A percentile compares a stretch with the other conserved stretches of the same genome.
These are phyloP conservation scores for Parapristionchus giblindavisi DNA, from an alignment of 2,888 invertebrate genomes.

Conservation along the genomic window DNA sequence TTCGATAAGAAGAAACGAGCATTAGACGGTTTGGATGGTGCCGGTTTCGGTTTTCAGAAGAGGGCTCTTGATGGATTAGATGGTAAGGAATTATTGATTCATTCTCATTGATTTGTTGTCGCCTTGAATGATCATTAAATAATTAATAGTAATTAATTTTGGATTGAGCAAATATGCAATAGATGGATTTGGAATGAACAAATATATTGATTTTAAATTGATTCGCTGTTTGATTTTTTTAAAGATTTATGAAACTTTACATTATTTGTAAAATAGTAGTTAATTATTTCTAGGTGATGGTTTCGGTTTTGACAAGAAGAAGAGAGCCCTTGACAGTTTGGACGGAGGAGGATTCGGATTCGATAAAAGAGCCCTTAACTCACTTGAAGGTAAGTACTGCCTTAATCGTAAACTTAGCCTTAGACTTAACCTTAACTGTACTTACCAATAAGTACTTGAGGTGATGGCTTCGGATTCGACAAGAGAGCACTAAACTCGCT, in stretches of 20 bases:
- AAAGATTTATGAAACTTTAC: no score
- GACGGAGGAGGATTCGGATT: constrained; percentile 32
- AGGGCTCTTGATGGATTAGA: constrained; percentile 21
- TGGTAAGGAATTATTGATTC: neutral
- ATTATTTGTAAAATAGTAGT: no score
- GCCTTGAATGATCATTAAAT: no score
- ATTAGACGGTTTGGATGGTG: constrained; percentile 17
- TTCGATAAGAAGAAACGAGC: constrained; percentile 36
- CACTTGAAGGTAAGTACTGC: constrained; percentile 1
- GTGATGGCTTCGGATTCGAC: constrained; percentile 31
- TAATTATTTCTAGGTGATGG: constrained; percentile 14
- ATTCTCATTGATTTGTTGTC: neutral
- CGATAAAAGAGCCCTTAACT: constrained; percentile 23
- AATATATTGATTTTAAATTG: no score
- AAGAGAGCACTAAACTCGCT: constrained; percentile 26
- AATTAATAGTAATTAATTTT: no score
- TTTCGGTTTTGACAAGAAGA: constrained; percentile 22
- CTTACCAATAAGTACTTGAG: neutral
- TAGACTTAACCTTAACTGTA: neutral
- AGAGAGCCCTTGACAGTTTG: constrained; percentile 10
- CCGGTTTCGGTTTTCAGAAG: constrained; percentile 34
- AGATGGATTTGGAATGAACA: no score
- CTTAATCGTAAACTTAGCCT: neutral
- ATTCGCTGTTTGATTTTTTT: no score
- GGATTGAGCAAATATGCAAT: no score